Evolutionary conservation across 35 echinoderm and acorn worm genomes (phyloP).

Genomic region (Anneissia japonica): DNA sequence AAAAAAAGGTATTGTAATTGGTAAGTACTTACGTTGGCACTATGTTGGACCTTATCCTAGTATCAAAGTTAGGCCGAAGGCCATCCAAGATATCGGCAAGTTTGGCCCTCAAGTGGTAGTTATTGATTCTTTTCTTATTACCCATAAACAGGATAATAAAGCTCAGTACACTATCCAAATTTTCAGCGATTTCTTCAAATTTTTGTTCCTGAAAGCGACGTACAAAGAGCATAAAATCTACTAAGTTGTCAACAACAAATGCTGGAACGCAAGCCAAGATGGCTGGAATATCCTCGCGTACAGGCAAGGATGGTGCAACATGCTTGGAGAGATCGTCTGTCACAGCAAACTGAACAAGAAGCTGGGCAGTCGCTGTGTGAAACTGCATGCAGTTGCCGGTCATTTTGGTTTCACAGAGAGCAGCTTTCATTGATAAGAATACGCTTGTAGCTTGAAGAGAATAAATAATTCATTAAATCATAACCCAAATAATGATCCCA

Average conservation of each 20-base stretch:
- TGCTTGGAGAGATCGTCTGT: constrained; percentile 35
- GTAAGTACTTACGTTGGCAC: constrained; percentile 69
- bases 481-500: neutral
- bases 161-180: constrained; percentile 59
- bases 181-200: constrained; percentile 57
- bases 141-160: constrained; percentile 94
- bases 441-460: constrained; percentile 46
- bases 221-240: constrained; percentile 72
- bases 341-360: constrained; percentile 51
- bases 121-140: constrained; percentile 76
- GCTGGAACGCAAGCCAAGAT: constrained; percentile 57
- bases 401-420: constrained; percentile 56
- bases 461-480: neutral
- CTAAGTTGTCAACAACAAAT: constrained; percentile 71
- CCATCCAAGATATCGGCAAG: constrained; percentile 85
- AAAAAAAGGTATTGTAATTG: too few species aligned
- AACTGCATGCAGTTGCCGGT: constrained; percentile 42
- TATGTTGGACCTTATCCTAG: neutral
- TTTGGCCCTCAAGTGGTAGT: constrained; percentile 79
- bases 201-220: constrained; percentile 63
- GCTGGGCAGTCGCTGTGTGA: constrained; percentile 57
- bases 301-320: constrained; percentile 40
- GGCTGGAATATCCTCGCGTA: constrained; percentile 33
- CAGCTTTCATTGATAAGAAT: constrained; percentile 59
- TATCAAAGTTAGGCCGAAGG: constrained; percentile 51